Percentiles rank a stretch among this genome's conserved stretches.
phyloP scores from a whole-genome alignment of 2,113 vertebrate species.

The Oreochromis tanganicae region DNA sequence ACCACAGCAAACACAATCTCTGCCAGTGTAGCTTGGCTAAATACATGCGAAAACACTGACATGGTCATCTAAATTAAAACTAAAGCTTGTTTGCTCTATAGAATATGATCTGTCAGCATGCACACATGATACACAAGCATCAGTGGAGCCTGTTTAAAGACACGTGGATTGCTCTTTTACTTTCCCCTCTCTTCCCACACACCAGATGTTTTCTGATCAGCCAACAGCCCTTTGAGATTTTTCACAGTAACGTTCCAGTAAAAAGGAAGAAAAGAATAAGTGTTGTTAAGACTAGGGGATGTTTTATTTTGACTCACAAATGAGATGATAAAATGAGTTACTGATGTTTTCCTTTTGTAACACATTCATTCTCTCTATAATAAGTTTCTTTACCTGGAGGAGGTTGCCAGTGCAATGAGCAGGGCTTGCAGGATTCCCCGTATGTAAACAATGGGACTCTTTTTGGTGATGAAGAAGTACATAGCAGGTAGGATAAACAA shows the following conservation, averaged over 20 bases:
- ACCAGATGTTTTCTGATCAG: constrained; percentile 39
- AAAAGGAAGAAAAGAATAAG: background rate
- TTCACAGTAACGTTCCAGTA: background rate
- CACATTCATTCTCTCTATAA: background rate
- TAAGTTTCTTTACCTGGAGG: constrained; percentile 84
- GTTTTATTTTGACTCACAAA: background rate
- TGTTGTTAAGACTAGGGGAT: background rate
- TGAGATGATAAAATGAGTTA: background rate
- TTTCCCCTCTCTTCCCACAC: background rate
- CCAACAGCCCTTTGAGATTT: background rate
- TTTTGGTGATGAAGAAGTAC: constrained; percentile 97
- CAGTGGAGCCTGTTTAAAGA: background rate
- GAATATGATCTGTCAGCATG: background rate
- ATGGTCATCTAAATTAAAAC: background rate
- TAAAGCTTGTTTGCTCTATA: background rate
- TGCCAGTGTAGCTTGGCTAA: background rate
- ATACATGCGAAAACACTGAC: background rate
- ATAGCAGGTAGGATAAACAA: constrained; percentile 92
- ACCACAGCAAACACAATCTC: background rate
- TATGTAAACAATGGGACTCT: constrained; percentile 96
- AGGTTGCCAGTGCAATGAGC: constrained; percentile 94
- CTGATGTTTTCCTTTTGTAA: background rate
- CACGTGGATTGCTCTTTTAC: background rate
- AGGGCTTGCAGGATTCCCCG: constrained; percentile 94
- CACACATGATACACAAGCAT: background rate